Base-by-base conservation (phyloP, 1,140 invertebrate species). In the Drosophila sechellia region DNA sequence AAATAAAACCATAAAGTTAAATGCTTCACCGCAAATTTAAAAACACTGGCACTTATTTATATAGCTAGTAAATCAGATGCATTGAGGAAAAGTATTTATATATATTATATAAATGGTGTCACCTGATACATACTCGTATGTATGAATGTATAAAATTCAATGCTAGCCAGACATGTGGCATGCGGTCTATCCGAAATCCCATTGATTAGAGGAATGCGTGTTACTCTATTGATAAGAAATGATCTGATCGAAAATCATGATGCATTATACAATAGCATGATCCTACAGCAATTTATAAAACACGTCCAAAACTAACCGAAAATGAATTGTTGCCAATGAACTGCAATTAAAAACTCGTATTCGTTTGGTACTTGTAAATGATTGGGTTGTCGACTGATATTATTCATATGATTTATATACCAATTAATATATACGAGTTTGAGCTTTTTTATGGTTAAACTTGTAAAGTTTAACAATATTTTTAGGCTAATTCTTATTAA, bases 201-300 rank as follows among this genome's bases (percentile, higher is more conserved):
- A 22, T 54, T 46, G 37, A 69, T 63, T 43, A 50, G 27, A 5
- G 63, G 11, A 35, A 68, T 53, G 65, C 65, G 48, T 53, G 22
- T 39, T 54, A 31, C 25, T 69, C 11, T 3, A 17, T n/a, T 70
- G 66, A 69, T 70, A 70, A 69, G 66, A 69, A 70, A 34, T 56
- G 63, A 70, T 46, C 42, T 70, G 64, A 40, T 46, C n/a, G 4
- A 46, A 13, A 70, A 31, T 34, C 42, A 48, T 56, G 35, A 40
- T 48, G 31, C 25, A 55, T 70, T 70, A 68, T 56, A 42, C 50
- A 70, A 69, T 48, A 8, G 64, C 64, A 69, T 70, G 66, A 70
- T 40, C 64, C 34, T 27, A 34, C 2, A 17, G 22, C 40, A 37
- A 12, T 27, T 20, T 20, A 31, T 22, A 8, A 15, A 46, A 48